A percentile compares a stretch with the other conserved stretches of the same genome.
These are phyloP conservation scores for Actias luna DNA, from an alignment of 2,888 invertebrate genomes.

Conservation along the genomic window DNA sequence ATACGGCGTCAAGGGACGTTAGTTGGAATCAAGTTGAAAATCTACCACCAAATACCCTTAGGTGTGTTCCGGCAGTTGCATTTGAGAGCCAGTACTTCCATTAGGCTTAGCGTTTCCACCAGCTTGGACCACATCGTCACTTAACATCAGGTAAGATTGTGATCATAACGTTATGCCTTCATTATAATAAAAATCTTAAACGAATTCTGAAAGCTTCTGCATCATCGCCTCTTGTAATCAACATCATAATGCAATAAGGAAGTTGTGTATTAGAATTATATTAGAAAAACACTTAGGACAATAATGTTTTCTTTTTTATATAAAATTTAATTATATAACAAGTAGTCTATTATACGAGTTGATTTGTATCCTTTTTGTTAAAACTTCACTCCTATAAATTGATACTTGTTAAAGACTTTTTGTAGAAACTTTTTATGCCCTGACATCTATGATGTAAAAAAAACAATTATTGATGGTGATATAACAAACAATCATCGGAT, in stretches of 20 bases:
- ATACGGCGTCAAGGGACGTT: too few species aligned
- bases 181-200: background rate
- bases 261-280: background rate
- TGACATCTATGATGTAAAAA: constrained; percentile 13
- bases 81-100: too few species aligned
- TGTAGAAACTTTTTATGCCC: constrained; percentile 18
- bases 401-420: constrained; percentile 28
- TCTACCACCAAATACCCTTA: too few species aligned
- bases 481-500: constrained; percentile 21
- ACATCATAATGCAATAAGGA: background rate
- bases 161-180: too few species aligned
- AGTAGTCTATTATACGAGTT: background rate
- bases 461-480: constrained; percentile 14
- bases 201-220: background rate
- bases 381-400: constrained; percentile 26
- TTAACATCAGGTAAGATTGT: too few species aligned
- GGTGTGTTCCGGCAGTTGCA: too few species aligned
- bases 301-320: background rate
- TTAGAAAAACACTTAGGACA: background rate
- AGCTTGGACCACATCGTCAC: too few species aligned
- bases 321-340: background rate
- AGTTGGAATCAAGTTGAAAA: too few species aligned
- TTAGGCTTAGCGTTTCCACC: too few species aligned
- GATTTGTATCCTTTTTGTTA: constrained; percentile 23
- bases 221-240: background rate